Conservation (phyloP, 1,140 invertebrate species). For the Diploscapter pachys region DNA sequence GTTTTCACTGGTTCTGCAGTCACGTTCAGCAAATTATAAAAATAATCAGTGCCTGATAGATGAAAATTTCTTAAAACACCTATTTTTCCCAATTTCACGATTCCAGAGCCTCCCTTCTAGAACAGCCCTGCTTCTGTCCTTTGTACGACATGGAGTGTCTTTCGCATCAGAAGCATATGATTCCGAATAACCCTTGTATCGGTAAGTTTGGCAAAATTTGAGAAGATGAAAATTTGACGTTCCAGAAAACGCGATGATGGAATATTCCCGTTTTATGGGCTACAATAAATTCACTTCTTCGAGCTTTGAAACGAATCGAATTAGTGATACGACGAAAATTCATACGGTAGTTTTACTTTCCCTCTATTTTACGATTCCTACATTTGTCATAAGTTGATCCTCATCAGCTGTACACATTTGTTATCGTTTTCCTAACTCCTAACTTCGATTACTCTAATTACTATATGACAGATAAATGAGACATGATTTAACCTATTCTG, state of each 20-base stretch:
- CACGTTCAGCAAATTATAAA: too few species aligned
- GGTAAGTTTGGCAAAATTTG: slow-evolving; percentile 30
- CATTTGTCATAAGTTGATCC: too few species aligned
- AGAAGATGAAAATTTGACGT: slow-evolving; percentile 7
- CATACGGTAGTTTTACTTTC: slow-evolving; percentile 9
- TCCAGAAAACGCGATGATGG: slow-evolving; percentile 39
- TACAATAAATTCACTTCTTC: slow-evolving; percentile 4
- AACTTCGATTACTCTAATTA: too few species aligned
- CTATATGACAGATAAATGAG: too few species aligned
- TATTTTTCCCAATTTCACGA: background rate
- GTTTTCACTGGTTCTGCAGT: too few species aligned
- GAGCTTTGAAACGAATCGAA: background rate
- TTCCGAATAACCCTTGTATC: slow-evolving; percentile 50
- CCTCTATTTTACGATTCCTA: too few species aligned
- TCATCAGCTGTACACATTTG: too few species aligned
- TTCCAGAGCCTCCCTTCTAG: slow-evolving; percentile 36
- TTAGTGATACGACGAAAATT: slow-evolving; percentile 16
- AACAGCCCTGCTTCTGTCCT: slow-evolving; percentile 48
- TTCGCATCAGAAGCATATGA: slow-evolving; percentile 39
- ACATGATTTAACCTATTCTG: too few species aligned
- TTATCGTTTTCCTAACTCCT: too few species aligned
- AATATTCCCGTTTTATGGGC: slow-evolving; percentile 26
- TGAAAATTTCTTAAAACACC: background rate
- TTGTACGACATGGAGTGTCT: slow-evolving; percentile 42
- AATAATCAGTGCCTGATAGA: too few species aligned